Conservation (phyloP, 53 echinoderm and acorn worm species). For the Echinometra lucunter region DNA sequence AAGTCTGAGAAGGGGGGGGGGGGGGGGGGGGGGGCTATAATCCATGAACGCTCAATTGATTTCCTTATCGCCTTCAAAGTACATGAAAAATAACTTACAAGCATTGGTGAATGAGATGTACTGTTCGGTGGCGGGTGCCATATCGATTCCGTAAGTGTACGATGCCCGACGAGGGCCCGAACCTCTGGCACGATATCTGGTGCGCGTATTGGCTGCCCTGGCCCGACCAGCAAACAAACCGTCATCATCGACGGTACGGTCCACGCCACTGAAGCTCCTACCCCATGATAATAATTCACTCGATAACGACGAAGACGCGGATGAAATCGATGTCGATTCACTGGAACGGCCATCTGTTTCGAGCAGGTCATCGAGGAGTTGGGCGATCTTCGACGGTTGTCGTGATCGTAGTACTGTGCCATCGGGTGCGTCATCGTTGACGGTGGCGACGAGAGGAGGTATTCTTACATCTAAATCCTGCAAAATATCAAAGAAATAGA, state of each 20-base stretch:
- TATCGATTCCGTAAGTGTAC: constrained; percentile 12
- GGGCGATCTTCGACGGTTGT: neutral
- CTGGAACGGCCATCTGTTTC: neutral
- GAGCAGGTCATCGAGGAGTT: constrained; percentile 29
- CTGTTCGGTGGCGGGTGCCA: constrained; percentile 42
- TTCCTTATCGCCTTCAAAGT: no score
- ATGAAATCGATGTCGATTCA: neutral
- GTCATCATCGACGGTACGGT: neutral
- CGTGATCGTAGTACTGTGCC: neutral
- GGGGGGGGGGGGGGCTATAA: no score
- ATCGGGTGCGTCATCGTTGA: constrained; percentile 27
- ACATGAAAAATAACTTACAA: constrained; percentile 14
- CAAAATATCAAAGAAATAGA: neutral
- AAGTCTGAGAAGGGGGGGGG: no score
- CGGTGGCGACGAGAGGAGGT: constrained; percentile 34
- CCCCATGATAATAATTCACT: constrained; percentile 7
- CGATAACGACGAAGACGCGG: constrained; percentile 5
- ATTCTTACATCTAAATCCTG: constrained; percentile 29
- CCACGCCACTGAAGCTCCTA: constrained; percentile 26
- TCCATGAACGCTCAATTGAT: no score
- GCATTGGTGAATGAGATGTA: constrained; percentile 62
- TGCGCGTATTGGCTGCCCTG: constrained; percentile 43
- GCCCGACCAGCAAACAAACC: neutral
- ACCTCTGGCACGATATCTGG: neutral
- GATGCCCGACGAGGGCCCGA: neutral